These are phyloP conservation scores for Diarsia mendica DNA, from an alignment of 2,888 invertebrate species.

Conservation along the genomic window DNA sequence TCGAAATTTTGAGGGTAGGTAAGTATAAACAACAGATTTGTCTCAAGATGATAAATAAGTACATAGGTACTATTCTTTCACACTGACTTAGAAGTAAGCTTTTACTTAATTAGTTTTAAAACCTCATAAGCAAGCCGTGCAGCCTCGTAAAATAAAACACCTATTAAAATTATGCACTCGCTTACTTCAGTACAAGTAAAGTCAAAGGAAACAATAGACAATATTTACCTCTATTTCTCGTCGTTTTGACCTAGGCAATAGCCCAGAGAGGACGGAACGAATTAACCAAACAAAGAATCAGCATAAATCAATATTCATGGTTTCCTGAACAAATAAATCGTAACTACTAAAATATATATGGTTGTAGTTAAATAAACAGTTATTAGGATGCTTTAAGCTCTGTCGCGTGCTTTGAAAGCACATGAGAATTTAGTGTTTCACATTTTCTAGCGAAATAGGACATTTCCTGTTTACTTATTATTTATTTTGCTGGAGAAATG, in stretches of 20 bases:
- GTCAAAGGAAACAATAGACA: conserved; percentile 31
- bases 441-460: not conserved
- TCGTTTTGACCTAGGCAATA: conserved; percentile 38
- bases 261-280: conserved; percentile 34
- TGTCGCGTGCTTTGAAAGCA: not conserved
- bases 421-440: not conserved
- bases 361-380: conserved; percentile 27
- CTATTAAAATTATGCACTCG: conserved; percentile 5
- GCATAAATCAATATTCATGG: conserved; percentile 53
- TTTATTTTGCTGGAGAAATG: not conserved
- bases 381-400: conserved; percentile 3
- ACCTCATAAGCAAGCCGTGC: not conserved
- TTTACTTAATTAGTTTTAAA: conserved; percentile 12
- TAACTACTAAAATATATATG: conserved; percentile 34
- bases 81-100: not conserved
- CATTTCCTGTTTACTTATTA: not conserved
- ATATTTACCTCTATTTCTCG: conserved; percentile 31
- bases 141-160: conserved; percentile 16
- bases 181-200: not conserved
- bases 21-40: too few relatives aligned
- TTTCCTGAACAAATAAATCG: conserved; percentile 39
- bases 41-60: too few relatives aligned
- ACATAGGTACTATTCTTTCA: too few relatives aligned
- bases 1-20: too few relatives aligned
- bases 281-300: conserved; percentile 41